Evolutionary conservation across 2,797 vertebrate species (phyloP).

Genomic region (Falco rusticolus): DNA sequence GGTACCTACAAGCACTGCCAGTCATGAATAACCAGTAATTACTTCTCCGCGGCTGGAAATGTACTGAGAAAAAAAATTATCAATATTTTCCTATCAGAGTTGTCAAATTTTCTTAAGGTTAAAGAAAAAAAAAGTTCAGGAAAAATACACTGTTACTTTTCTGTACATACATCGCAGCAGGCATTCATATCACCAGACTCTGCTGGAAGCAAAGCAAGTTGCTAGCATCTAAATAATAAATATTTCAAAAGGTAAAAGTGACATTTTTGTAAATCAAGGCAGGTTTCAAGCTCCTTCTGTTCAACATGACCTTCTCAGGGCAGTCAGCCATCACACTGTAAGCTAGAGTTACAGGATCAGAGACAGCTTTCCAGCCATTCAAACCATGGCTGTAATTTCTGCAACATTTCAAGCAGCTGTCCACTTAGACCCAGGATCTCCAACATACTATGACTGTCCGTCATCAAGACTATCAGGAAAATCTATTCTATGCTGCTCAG

Average conservation of each 20-base stretch:
- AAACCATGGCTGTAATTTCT: neutral
- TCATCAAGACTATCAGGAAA: neutral
- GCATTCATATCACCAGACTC: neutral
- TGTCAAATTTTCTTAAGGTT: neutral
- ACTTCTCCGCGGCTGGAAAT: neutral
- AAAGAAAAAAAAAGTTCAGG: neutral
- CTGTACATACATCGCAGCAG: neutral
- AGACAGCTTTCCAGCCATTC: neutral
- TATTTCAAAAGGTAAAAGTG: neutral
- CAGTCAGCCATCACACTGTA: neutral
- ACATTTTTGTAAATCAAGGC: conserved; percentile 8
- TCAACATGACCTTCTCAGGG: neutral
- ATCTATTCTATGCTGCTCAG: neutral
- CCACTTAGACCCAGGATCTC: neutral
- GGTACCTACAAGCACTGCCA: neutral
- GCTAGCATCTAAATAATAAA: neutral
- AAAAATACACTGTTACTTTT: neutral
- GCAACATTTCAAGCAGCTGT: neutral
- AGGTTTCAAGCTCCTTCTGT: conserved; percentile 28
- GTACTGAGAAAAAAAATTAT: neutral
- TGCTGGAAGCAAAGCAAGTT: neutral
- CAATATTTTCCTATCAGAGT: neutral
- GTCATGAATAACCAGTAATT: neutral
- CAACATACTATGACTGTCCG: neutral
- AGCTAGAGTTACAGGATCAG: neutral